Evolutionary conservation across 2,113 vertebrate species (phyloP), one percentile per base, ranked within the genome.

Genomic region (Turnix velox): DNA sequence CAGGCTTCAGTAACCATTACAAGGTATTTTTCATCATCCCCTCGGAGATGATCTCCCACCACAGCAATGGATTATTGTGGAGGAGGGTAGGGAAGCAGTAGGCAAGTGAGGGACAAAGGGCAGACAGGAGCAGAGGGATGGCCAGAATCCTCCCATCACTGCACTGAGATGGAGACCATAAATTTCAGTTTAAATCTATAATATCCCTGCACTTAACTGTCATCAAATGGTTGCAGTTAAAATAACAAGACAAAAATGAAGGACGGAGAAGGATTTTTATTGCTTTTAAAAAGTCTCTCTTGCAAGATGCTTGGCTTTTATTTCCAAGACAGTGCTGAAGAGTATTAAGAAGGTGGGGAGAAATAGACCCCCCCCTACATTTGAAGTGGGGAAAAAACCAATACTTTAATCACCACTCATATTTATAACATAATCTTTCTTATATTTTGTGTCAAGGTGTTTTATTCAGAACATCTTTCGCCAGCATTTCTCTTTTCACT

Each of bases 371-470:
- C 31, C 86, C 79, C 31, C 86, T 77, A 43, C 75, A 59, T 80
- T 51, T 92, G 90, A 95, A 96, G 88, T 78, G 19, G 54, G 88
- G 74, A 81, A 95, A 95, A 97, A 97, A 96, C 87, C 96, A 97
- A 96, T 94, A 93, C 88, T 96, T 97, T 97, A 97, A 97, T 97
- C 96, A 95, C 81, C 79, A 79, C 33, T 91, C 92, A 88, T 97
- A 96, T 96, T 98, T 97, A 96, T 93, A 96, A 97, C 67, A 73
- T 95, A 97, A 96, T 97, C 84, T 95, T 96, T 94, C 88, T 94
- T 95, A 90, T 90, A 78, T 96, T 97, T 95, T 88, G 59, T 92
- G 97, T 97, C 94, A 93, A 89, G 80, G 93, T 93, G 95, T 95
- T 97, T 97, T 96, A 92, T 95, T 92, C 94, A 87, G 84, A 71